These are phyloP conservation scores for Neopelma chrysocephalum DNA, from an alignment of 2,797 vertebrate genomes.

Conservation along the genomic window DNA sequence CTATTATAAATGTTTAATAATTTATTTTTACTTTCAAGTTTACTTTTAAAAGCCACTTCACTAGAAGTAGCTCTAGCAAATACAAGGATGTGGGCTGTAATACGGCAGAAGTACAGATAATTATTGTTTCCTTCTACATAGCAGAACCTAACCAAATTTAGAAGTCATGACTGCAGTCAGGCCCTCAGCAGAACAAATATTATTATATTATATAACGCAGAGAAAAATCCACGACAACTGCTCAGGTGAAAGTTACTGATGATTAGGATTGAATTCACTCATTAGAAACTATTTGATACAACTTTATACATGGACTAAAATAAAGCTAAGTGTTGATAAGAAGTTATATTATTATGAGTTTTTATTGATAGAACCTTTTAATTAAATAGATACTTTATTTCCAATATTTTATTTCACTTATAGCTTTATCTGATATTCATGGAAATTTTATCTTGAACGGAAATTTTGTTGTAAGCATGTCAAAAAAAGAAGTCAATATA, in stretches of 20 bases:
- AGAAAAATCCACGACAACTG: background rate
- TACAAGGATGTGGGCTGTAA: background rate
- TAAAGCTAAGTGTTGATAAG: background rate
- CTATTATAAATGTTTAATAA: background rate
- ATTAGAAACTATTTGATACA: background rate
- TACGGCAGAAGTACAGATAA: background rate
- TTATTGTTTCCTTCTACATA: background rate
- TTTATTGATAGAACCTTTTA: background rate
- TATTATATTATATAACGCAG: background rate
- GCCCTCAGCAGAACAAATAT: background rate
- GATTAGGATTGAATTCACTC: background rate
- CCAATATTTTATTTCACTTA: conserved; percentile 38
- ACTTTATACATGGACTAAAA: background rate
- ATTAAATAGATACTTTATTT: background rate
- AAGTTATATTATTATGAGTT: background rate
- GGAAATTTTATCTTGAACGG: conserved; percentile 94
- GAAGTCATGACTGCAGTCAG: background rate
- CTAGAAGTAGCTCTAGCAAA: background rate
- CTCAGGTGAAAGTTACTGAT: background rate
- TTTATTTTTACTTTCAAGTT: background rate
- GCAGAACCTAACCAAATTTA: background rate
- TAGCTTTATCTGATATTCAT: conserved; percentile 90
- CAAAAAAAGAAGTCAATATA: conserved; percentile 91
- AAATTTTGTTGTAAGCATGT: conserved; percentile 97
- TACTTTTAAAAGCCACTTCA: background rate